These are phyloP conservation scores for Dicaeum eximium DNA, from an alignment of 2,113 vertebrate genomes.

Conservation along the genomic window DNA sequence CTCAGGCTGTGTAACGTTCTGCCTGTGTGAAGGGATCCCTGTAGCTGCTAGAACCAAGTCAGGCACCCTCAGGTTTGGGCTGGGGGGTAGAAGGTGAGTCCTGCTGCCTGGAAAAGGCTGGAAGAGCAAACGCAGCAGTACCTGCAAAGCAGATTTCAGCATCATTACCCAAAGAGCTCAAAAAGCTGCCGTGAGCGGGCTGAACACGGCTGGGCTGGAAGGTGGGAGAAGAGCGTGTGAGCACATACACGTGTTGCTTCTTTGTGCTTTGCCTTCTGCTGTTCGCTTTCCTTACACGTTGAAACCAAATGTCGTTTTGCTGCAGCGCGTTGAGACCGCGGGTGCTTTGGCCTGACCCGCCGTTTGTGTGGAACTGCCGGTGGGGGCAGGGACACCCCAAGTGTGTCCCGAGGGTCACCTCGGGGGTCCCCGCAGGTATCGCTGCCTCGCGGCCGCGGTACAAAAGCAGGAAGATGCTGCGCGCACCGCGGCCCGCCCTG, in stretches of 20 bases:
- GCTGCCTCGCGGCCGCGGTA: neutral
- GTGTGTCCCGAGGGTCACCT: neutral
- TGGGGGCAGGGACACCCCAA: neutral
- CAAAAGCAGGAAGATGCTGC: neutral
- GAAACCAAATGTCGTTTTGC: neutral
- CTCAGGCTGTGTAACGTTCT: neutral
- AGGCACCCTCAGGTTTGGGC: neutral
- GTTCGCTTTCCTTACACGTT: accelerated
- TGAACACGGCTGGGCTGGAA: neutral
- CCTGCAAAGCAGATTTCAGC: neutral
- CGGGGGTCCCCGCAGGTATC: neutral
- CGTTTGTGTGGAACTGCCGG: accelerated
- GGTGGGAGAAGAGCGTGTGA: neutral
- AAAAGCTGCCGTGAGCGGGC: neutral
- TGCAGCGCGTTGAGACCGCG: neutral
- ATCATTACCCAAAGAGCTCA: neutral
- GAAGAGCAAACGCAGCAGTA: neutral
- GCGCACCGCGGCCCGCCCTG: neutral
- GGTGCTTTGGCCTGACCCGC: neutral
- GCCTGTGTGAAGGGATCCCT: neutral
- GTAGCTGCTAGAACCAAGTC: accelerated
- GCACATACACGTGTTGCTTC: accelerated
- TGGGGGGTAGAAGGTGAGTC: neutral
- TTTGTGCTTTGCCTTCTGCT: neutral
- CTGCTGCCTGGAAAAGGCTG: neutral